phyloP scores from a whole-genome alignment of 2,113 vertebrate genomes.

The Artemisiospiza belli region DNA sequence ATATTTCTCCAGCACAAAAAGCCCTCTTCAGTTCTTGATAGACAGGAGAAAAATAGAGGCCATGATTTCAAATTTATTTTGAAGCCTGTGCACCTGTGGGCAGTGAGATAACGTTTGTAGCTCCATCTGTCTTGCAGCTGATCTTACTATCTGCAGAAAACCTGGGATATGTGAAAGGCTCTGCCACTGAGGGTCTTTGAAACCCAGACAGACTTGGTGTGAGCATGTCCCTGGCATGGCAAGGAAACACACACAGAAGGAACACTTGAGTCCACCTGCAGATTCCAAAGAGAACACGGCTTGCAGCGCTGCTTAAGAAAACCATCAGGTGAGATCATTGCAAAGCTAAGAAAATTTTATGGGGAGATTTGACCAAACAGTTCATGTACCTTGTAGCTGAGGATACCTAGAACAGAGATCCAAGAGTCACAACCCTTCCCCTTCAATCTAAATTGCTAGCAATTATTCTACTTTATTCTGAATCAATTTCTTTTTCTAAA shows the following conservation, averaged over 20 bases:
- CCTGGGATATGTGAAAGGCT: background rate
- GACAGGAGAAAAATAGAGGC: background rate
- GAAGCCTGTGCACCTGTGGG: background rate
- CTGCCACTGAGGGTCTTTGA: background rate
- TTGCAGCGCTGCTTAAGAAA: background rate
- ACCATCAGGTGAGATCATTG: background rate
- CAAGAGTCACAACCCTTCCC: background rate
- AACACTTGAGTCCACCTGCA: background rate
- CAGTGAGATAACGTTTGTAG: background rate
- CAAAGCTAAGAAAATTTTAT: background rate
- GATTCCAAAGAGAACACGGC: background rate
- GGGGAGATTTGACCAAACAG: background rate
- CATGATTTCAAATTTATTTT: background rate
- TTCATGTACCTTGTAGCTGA: background rate
- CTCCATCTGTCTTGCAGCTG: background rate
- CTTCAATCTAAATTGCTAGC: background rate
- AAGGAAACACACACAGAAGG: background rate
- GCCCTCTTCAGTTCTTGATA: background rate
- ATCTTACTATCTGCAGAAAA: background rate
- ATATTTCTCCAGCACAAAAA: background rate
- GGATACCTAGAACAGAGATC: background rate
- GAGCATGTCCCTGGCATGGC: background rate
- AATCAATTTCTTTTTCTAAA: background rate
- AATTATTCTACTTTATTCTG: background rate
- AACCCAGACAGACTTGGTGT: background rate